Conservation (phyloP, 2,888 invertebrate genomes). For the Xylota segnis region DNA sequence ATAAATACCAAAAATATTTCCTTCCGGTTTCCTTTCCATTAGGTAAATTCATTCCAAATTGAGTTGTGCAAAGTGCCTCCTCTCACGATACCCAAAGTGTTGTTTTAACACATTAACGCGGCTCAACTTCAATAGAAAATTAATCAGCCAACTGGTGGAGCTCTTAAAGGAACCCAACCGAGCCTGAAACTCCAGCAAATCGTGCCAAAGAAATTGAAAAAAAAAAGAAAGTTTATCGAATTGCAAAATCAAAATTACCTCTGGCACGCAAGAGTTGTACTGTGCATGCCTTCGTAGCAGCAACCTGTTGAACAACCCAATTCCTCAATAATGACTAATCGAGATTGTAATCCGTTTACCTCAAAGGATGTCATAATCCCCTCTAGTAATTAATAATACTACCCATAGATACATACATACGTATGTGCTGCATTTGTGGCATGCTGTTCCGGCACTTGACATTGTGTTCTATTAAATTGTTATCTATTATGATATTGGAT, state of each 20-base stretch:
- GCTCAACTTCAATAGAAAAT: neutral
- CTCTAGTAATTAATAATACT: conserved; percentile 25
- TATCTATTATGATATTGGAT: neutral
- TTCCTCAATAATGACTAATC: conserved; percentile 31
- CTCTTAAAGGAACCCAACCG: neutral
- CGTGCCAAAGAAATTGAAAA: neutral
- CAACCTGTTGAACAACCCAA: conserved; percentile 3
- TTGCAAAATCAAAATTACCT: neutral
- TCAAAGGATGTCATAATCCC: conserved; percentile 26
- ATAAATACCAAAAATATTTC: neutral
- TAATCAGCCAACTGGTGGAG: neutral
- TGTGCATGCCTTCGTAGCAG: neutral
- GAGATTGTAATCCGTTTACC: conserved; percentile 9
- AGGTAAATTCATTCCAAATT: neutral
- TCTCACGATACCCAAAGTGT: neutral
- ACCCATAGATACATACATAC: no score
- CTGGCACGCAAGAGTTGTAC: neutral
- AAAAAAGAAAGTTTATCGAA: neutral
- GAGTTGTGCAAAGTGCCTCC: neutral
- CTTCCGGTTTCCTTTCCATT: conserved; percentile 1
- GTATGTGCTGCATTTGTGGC: neutral
- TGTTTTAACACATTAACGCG: conserved; percentile 2
- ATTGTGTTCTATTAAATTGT: neutral
- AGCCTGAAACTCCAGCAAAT: neutral
- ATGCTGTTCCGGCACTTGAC: neutral